Evolutionary conservation across 2,888 invertebrate genomes (phyloP).

Genomic region (Serrognathus titanus): DNA sequence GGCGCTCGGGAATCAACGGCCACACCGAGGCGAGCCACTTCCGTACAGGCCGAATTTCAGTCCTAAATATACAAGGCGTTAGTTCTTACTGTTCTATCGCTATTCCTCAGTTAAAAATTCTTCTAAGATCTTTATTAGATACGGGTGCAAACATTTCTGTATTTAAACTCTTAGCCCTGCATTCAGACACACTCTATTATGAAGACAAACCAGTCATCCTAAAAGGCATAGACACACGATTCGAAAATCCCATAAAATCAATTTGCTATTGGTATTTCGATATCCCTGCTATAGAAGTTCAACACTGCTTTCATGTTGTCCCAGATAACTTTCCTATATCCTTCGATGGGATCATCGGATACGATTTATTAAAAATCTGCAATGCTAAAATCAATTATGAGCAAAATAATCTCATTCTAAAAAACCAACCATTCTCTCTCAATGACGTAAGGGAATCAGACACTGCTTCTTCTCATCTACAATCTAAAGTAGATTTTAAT

Average conservation of each 20-base stretch:
- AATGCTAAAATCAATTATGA: too few relatives aligned
- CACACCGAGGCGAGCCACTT: too few relatives aligned
- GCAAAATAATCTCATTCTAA: too few relatives aligned
- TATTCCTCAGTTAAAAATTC: background rate
- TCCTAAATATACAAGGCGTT: background rate
- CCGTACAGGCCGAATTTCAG: background rate
- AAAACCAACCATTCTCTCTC: too few relatives aligned
- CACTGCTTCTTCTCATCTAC: too few relatives aligned
- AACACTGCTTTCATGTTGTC: conserved; percentile 15
- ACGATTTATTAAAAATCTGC: too few relatives aligned
- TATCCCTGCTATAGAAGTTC: background rate
- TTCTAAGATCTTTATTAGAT: conserved; percentile 11
- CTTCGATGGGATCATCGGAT: too few relatives aligned
- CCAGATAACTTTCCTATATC: conserved; percentile 11
- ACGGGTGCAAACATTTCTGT: conserved; percentile 15
- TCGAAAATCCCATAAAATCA: background rate
- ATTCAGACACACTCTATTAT: too few relatives aligned
- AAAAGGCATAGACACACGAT: conserved; percentile 1
- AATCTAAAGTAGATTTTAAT: too few relatives aligned
- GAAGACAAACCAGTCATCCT: background rate
- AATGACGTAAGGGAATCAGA: too few relatives aligned
- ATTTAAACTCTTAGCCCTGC: too few relatives aligned
- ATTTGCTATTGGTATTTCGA: background rate
- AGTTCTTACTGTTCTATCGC: background rate
- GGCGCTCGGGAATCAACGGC: too few relatives aligned